Evolutionary conservation across 2,113 vertebrate genomes (phyloP), one percentile per base, ranked within the genome.

Genomic region (Microtus montanus): DNA sequence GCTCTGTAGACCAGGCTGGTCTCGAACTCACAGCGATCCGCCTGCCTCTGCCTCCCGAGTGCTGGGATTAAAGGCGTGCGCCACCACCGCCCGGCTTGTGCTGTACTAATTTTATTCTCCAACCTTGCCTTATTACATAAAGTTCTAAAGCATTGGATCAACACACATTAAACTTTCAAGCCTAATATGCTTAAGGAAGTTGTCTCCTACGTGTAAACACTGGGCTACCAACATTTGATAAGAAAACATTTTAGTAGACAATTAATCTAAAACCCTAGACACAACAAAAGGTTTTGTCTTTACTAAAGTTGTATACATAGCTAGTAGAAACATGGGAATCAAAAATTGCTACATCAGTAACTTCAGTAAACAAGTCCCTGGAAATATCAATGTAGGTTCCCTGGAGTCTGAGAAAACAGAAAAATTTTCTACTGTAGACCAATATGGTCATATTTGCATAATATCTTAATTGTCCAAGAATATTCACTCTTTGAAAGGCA

Each of bases 121-220:
- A 61, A 19, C 49, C 0, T 4, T 47, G 24, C 0, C 0, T 10
- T 22, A 80, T 7, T 54, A 5, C 15, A 83, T 4, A 44, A 44
- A 52, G 33, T 17, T 7, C 5, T 61, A 44, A 68, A 24, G 13
- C 9, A 49, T 28, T 52, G 28, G 47, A 87, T 11, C 6, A 47
- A 26, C 49, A 2, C 11, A n/a, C 24, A 74, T 14, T 87, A 26
- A 87, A 22, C 28, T 44, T 47, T 33, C 41, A 80, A 3, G 2
- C 5, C 44, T 4, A 22, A 49, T 19, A 0, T 52, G 9, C 24
- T 70, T 44, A 63, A 17, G 1, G n/a, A 70, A 0, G 0, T 35
- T 68, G 26, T 83, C 6, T 13, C 73, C 58, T 7, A 20, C 35
- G 54, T 61, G 38, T 68, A 41, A 75, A n/a, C 28, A 44, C 1